Percentiles rank a stretch among this genome's conserved stretches.
These are phyloP conservation scores for Cheilosia grossa DNA, from an alignment of 2,888 invertebrate species.

Conservation along the genomic window DNA sequence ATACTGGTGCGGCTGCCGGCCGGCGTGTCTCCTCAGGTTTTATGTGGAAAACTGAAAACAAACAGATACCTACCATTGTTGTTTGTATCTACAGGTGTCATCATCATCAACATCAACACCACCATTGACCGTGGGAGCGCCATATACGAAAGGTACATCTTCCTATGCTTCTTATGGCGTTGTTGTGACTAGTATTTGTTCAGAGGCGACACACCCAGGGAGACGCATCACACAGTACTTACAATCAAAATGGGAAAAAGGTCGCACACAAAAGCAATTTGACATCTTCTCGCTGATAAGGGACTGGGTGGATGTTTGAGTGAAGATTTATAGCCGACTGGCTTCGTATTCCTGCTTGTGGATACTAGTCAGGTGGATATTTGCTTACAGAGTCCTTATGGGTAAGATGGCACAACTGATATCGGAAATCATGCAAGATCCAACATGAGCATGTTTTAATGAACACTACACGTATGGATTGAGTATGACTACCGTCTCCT, in stretches of 20 bases:
- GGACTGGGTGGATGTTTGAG: constrained; percentile 10
- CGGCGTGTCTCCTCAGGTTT: constrained; percentile 20
- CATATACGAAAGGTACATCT: constrained; percentile 36
- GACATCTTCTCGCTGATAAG: constrained; percentile 38
- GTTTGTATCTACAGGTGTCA: constrained; percentile 66
- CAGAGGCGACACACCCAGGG: constrained; percentile 53
- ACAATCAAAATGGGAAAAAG: constrained; percentile 40
- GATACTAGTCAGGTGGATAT: neutral
- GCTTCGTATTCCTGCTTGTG: constrained; percentile 3
- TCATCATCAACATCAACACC: constrained; percentile 48
- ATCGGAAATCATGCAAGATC: no score
- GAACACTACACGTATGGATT: no score
- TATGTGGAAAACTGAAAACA: constrained; percentile 68
- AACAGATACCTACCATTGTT: constrained; percentile 42
- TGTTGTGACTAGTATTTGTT: constrained; percentile 36
- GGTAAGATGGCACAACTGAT: no score
- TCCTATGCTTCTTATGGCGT: constrained; percentile 17
- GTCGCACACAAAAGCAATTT: constrained; percentile 42
- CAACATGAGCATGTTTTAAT: no score
- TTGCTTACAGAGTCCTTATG: neutral
- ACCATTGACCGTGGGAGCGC: constrained; percentile 70
- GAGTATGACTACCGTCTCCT: no score
- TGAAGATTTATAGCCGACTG: constrained; percentile 33
- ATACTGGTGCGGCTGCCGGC: neutral
- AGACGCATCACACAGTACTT: neutral